Evolutionary conservation across 2,113 vertebrate species (phyloP), one percentile per base, ranked within the genome.

Genomic region (Scolopax mira): DNA sequence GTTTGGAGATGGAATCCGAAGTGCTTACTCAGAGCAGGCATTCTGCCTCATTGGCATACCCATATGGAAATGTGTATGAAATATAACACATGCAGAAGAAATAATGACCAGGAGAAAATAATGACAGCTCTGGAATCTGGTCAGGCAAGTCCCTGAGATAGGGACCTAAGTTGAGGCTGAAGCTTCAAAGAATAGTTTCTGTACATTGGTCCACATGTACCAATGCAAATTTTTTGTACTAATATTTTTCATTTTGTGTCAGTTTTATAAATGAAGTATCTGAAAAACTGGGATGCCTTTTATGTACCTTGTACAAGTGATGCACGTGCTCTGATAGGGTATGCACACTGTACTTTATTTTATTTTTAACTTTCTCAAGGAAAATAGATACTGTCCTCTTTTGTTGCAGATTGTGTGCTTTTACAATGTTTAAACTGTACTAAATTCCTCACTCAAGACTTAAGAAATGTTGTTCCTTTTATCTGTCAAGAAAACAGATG

Each of bases 21-120:
- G 89, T 77, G 73, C 80, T 94, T 92, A 89, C 66, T 93, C 89
- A 85, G 87, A 92, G 74, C 54, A 91, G 66, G 28, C 81, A 90
- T 85, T 46, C 79, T 78, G 85, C 75, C 67, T 90, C 75, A 44
- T 7, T 49, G 46, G 60, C 51, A 60, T 3, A 70, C 33, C 4
- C 21, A 12, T 14, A 67, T 33, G n/a, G 52, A 91, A 91, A 87
- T 9, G 52, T 7, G 44, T 48, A 82, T 66, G 49, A 73, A 78
- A 78, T 41, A 67, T 4, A 55, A 52, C 22, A 60, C 5, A n/a
- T 18, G 28, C 1, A 18, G 51, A 60, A 51, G 42, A 52, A 94
- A 66, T 58, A 72, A 73, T 7, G 33, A 54, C 35, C 22, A 65
- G 78, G 52, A 57, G 25, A 71, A 7, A 30, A n/a, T n/a, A n/a